phyloP scores from a whole-genome alignment of 2,113 vertebrate genomes.

The Cyprinodon tularosa region DNA sequence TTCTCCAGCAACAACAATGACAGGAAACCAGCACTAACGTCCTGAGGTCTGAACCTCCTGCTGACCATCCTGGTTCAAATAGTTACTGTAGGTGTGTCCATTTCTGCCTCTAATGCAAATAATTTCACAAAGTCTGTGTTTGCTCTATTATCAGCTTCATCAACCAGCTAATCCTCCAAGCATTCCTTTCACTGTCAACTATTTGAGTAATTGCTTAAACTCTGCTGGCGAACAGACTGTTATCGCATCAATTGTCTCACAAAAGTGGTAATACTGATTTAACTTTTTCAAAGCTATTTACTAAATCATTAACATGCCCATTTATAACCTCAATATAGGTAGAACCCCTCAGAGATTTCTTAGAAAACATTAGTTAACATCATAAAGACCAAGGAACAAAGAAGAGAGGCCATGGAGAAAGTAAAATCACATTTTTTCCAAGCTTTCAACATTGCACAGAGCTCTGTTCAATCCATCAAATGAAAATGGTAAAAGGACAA shows the following conservation, averaged over 20 bases:
- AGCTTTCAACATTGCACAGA: background rate
- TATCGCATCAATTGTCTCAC: background rate
- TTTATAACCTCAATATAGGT: background rate
- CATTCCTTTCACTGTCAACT: conserved; percentile 11
- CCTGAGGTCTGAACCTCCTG: conserved; percentile 50
- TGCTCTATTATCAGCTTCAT: conserved; percentile 19
- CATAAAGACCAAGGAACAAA: too few relatives aligned
- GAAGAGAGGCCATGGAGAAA: background rate
- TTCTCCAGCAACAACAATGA: conserved; percentile 70
- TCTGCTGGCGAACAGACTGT: background rate
- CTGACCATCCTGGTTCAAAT: conserved; percentile 29
- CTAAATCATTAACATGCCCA: background rate
- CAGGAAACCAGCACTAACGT: conserved; percentile 70
- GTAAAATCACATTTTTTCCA: background rate
- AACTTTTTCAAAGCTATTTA: background rate
- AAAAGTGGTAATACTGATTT: background rate
- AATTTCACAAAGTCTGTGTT: background rate
- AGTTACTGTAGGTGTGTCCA: conserved; percentile 28
- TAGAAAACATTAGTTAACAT: too few relatives aligned
- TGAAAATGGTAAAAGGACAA: background rate
- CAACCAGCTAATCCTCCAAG: background rate
- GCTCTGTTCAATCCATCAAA: background rate
- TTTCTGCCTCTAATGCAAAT: conserved; percentile 16
- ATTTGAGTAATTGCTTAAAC: background rate
- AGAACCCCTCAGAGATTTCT: too few relatives aligned